These are phyloP conservation scores for Morpho achilles DNA, from an alignment of 2,888 invertebrate species.

Conservation along the genomic window DNA sequence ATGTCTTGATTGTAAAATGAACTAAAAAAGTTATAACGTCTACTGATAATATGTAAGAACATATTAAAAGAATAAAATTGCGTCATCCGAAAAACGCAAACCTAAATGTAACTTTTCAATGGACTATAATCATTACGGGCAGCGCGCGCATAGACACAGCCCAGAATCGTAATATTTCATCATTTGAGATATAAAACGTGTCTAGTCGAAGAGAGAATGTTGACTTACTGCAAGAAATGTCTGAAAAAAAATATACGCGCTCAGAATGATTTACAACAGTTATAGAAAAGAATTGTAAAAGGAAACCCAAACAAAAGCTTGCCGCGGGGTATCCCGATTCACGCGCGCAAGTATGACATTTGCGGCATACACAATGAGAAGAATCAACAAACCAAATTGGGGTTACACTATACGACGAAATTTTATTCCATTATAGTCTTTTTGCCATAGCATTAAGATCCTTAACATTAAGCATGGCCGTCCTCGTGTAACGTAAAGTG, in stretches of 20 bases:
- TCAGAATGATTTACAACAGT: conserved; percentile 1
- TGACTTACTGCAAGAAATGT: too few species aligned
- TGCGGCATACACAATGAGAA: conserved; percentile 45
- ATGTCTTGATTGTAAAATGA: too few species aligned
- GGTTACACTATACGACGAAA: conserved; percentile 20
- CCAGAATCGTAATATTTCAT: too few species aligned
- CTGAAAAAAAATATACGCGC: not conserved
- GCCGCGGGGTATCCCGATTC: conserved; percentile 40
- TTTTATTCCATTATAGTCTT: conserved; percentile 9
- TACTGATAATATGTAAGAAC: too few species aligned
- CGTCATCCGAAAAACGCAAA: too few species aligned
- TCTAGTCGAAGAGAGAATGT: too few species aligned
- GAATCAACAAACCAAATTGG: conserved; percentile 53
- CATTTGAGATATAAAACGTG: too few species aligned
- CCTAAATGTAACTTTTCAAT: too few species aligned
- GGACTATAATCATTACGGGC: too few species aligned
- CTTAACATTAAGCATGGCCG: not conserved
- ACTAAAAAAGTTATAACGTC: too few species aligned
- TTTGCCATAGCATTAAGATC: conserved; percentile 3
- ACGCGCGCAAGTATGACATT: conserved; percentile 30
- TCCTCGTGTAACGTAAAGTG: conserved; percentile 49
- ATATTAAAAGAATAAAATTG: too few species aligned
- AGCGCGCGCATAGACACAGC: too few species aligned
- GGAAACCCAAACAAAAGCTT: conserved; percentile 45
- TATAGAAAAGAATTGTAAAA: conserved; percentile 15